Evolutionary conservation across 2,113 vertebrate genomes (phyloP).

Genomic region (Melanerpes aurifrons): DNA sequence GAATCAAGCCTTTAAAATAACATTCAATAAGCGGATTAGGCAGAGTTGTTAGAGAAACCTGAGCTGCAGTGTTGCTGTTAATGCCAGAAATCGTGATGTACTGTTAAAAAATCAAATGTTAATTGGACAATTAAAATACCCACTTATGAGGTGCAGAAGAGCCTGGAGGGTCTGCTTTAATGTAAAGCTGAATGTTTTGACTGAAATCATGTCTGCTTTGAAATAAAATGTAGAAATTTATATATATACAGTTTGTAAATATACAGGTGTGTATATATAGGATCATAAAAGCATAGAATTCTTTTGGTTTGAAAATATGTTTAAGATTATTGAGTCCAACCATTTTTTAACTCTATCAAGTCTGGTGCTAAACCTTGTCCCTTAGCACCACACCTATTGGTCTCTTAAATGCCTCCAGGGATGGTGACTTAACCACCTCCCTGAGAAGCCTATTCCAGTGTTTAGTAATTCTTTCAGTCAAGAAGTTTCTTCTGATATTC

Average conservation of each 20-base stretch:
- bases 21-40: conserved; percentile 30
- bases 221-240: background rate
- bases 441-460: too few species aligned
- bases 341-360: too few species aligned
- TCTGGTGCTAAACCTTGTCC: too few species aligned
- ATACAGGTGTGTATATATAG: background rate
- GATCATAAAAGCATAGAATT: background rate
- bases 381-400: too few species aligned
- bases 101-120: conserved; percentile 38
- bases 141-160: background rate
- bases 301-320: too few species aligned
- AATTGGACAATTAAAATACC: conserved; percentile 53
- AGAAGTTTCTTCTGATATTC: too few species aligned
- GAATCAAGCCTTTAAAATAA: background rate
- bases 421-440: too few species aligned
- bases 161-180: background rate
- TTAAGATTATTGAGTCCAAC: too few species aligned
- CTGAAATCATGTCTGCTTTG: background rate
- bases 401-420: too few species aligned
- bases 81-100: conserved; percentile 18
- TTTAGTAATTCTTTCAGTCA: too few species aligned
- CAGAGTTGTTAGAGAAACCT: conserved; percentile 19
- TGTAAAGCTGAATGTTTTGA: background rate
- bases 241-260: background rate
- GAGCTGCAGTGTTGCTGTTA: background rate